Percentiles rank a stretch among this genome's conserved stretches.
These are phyloP conservation scores for Tetrao urogallus DNA, from an alignment of 2,113 vertebrate genomes.

Conservation along the genomic window DNA sequence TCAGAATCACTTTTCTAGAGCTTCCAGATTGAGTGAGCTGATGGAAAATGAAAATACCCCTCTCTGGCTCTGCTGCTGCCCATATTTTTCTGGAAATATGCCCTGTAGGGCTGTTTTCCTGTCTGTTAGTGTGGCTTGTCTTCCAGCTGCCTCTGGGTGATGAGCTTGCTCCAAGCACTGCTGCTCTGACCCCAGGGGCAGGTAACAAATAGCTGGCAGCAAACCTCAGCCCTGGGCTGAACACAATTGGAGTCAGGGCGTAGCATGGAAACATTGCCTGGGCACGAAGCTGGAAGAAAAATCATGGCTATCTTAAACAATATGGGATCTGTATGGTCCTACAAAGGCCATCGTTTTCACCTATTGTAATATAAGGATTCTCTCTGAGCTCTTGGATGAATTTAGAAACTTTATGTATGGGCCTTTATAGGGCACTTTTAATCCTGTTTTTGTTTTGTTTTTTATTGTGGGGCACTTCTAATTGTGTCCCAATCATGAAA, in stretches of 20 bases:
- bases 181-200: neutral
- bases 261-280: neutral
- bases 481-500: neutral
- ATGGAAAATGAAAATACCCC: neutral
- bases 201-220: neutral
- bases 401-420: neutral
- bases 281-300: neutral
- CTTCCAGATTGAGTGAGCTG: neutral
- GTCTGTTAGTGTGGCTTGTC: neutral
- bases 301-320: accelerated
- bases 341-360: neutral
- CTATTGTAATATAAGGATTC: neutral
- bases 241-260: neutral
- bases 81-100: neutral
- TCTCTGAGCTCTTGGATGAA: neutral
- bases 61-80: neutral
- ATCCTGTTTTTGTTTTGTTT: too few species aligned
- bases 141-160: neutral
- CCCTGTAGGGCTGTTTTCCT: neutral
- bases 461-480: neutral
- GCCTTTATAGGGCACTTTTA: neutral
- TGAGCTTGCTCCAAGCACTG: neutral
- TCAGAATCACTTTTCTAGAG: neutral
- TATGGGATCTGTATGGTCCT: neutral
- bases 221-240: neutral